Evolutionary conservation across 2,113 vertebrate species (phyloP).

Genomic region (Neomonachus schauinslandi): DNA sequence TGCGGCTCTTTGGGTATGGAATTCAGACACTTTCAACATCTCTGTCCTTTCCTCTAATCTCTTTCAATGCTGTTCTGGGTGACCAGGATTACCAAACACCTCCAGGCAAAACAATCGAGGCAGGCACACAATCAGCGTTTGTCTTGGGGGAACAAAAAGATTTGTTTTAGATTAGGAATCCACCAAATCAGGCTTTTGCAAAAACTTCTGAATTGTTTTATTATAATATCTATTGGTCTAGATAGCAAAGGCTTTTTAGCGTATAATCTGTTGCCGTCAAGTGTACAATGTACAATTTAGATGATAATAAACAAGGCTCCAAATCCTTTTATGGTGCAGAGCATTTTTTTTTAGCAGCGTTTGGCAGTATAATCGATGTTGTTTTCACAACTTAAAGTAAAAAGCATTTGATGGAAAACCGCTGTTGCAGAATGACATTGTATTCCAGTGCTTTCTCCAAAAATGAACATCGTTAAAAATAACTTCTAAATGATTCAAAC

Average conservation of each 20-base stretch:
- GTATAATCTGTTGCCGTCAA: constrained; percentile 16
- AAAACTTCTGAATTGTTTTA: constrained; percentile 51
- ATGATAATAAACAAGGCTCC: constrained; percentile 51
- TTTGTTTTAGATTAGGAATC: constrained; percentile 56
- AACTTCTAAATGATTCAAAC: constrained; percentile 60
- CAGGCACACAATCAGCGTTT: neutral
- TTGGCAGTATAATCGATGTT: constrained; percentile 48
- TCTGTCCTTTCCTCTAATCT: neutral
- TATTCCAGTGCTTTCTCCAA: constrained; percentile 26
- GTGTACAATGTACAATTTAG: constrained; percentile 48
- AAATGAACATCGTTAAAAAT: constrained; percentile 56
- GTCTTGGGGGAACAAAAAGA: neutral
- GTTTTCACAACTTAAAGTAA: constrained; percentile 61
- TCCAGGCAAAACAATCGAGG: neutral
- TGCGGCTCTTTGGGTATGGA: neutral
- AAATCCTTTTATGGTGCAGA: constrained; percentile 66
- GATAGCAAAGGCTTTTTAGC: constrained; percentile 41
- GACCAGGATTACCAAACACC: neutral
- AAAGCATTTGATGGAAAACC: constrained; percentile 64
- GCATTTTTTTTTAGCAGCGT: neutral
- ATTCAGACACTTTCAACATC: neutral
- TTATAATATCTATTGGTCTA: neutral
- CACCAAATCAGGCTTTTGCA: constrained; percentile 30
- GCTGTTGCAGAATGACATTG: constrained; percentile 41
- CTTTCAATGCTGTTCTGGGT: neutral